Evolutionary conservation across 2,888 invertebrate species (phyloP).

Genomic region (Lasioglossum oenotherae): DNA sequence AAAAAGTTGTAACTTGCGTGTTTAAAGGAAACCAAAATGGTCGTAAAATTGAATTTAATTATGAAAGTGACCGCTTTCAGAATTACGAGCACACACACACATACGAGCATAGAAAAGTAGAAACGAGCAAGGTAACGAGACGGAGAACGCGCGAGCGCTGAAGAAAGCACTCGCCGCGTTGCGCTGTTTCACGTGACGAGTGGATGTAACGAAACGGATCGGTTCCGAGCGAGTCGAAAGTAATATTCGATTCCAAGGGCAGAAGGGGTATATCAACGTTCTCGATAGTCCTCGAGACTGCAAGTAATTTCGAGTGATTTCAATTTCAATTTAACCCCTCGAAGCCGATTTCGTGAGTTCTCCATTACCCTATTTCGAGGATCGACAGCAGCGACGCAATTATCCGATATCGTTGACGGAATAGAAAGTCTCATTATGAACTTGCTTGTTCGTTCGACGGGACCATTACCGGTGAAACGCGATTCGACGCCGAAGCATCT

Average conservation of each 20-base stretch:
- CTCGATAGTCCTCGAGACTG: conserved; percentile 55
- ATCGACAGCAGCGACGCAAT: conserved; percentile 66
- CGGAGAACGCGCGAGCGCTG: background rate
- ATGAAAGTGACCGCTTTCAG: no score
- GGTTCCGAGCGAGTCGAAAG: conserved; percentile 40
- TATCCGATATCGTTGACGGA: conserved; percentile 70
- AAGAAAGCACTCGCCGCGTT: conserved; percentile 6
- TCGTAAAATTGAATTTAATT: no score
- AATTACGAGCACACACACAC: no score
- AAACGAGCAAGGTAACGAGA: no score
- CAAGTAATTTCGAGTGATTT: conserved; percentile 74
- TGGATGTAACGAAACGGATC: conserved; percentile 35
- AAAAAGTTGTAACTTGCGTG: no score
- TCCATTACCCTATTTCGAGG: conserved; percentile 73
- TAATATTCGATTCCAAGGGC: conserved; percentile 64
- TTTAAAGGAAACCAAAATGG: no score
- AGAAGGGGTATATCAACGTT: conserved; percentile 36
- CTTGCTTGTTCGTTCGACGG: conserved; percentile 43
- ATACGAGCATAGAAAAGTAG: background rate
- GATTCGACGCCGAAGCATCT: conserved; percentile 19
- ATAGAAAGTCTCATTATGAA: conserved; percentile 66
- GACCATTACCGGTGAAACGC: conserved; percentile 21
- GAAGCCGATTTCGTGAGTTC: conserved; percentile 74
- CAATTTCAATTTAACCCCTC: conserved; percentile 74
- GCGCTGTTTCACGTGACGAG: background rate